Evolutionary conservation across 2,888 invertebrate genomes (phyloP).

Genomic region (Microctonus brassicae): DNA sequence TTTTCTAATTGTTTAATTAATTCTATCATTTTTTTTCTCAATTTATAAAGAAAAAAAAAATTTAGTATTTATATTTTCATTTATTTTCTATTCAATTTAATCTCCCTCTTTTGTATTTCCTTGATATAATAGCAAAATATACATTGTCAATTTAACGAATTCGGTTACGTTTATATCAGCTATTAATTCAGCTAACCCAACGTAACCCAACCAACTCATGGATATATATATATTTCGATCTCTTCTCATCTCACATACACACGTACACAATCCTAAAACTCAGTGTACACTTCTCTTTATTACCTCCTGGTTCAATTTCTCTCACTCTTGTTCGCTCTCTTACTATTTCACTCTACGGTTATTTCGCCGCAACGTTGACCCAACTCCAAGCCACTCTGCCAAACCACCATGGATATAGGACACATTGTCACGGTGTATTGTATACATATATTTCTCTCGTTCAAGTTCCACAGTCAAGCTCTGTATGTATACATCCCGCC

Average conservation of each 20-base stretch:
- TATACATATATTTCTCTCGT: not conserved
- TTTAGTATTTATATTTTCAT: too few species aligned
- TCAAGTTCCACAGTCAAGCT: not conserved
- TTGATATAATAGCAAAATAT: not conserved
- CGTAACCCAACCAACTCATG: slow-evolving; percentile 2
- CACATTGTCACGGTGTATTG: slow-evolving; percentile 7
- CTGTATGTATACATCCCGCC: not conserved
- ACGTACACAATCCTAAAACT: not conserved
- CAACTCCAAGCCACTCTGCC: not conserved
- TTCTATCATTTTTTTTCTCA: too few species aligned
- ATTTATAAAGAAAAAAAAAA: too few species aligned
- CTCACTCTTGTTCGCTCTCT: not conserved
- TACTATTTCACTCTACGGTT: not conserved
- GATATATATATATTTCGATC: too few species aligned
- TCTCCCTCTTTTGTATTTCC: not conserved
- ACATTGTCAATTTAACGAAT: slow-evolving; percentile 5
- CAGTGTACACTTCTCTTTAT: not conserved
- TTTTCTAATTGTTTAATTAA: too few species aligned
- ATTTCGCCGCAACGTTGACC: not conserved
- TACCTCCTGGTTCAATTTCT: not conserved
- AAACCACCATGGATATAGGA: not conserved
- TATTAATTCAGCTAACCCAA: slow-evolving; percentile 20
- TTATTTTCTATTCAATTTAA: not conserved
- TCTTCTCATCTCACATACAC: too few species aligned
- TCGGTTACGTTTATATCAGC: slow-evolving; percentile 26